Evolutionary conservation across 2,113 vertebrate genomes (phyloP), one percentile per base, ranked within the genome.

Genomic region (Periophthalmus modestus): DNA sequence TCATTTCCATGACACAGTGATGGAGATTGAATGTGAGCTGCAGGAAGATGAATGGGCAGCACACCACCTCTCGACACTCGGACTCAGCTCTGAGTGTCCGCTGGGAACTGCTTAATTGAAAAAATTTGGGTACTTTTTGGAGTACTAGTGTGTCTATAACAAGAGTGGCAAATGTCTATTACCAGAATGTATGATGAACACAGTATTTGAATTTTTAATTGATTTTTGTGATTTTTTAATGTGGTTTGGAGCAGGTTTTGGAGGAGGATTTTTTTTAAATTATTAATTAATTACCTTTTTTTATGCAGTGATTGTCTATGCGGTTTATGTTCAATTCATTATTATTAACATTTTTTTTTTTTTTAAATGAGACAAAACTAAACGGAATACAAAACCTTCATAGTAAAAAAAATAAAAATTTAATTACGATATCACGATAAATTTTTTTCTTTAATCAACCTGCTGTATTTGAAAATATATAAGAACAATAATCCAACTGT

Each of bases 1-100:
- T 91, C 90, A 88, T 89, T 92, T 91, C 87, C 92, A 89, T 93
- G 88, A 92, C 92, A 92, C 80, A 79, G 76, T 93, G 92, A 93
- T 85, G 92, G 79, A 92, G 83, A 94, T 94, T 93, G 90, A 93
- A 93, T 89, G 89, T 93, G 93, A 94, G 90, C 88, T 91, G 88
- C 90, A 89, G 86, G 90, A 94, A 93, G 93, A 94, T 93, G 92
- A 93, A 94, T 93, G 91, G 89, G 82, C 84, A 82, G 82, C 74
- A 77, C 43, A 46, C 82, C 81, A 85, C 81, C 78, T 75, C 83
- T 79, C 52, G 80, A 86, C 89, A 88, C 75, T 74, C 78, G 79
- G 78, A 74, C 82, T 68, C 80, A 2, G 55, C 79, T 73, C 46
- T 24, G 77, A 66, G 52, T 52, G 68, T 78, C 89, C 79, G 71